These are phyloP conservation scores for Agriopis marginaria DNA, from an alignment of 2,888 invertebrate species.

Conservation along the genomic window DNA sequence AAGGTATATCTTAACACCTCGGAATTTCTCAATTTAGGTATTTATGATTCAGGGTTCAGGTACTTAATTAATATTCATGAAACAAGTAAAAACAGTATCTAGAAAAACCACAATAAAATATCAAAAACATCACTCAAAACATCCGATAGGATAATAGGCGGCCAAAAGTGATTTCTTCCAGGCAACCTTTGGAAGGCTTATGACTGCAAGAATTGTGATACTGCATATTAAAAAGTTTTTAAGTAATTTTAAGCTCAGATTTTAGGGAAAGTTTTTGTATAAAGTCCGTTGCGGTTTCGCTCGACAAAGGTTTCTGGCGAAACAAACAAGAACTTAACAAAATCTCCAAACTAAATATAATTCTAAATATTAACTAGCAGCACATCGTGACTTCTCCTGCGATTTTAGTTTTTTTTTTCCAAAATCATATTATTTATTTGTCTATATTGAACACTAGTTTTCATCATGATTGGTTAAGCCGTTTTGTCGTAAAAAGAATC, in stretches of 20 bases:
- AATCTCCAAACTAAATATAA: not conserved
- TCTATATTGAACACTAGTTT: too few species aligned
- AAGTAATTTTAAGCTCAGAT: constrained; percentile 5
- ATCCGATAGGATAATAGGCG: too few species aligned
- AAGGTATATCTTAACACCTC: too few species aligned
- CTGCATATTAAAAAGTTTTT: constrained; percentile 6
- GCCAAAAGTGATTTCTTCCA: too few species aligned
- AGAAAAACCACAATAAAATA: not conserved
- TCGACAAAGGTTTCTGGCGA: not conserved
- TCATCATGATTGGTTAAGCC: too few species aligned
- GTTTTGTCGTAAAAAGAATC: too few species aligned
- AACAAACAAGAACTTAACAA: not conserved
- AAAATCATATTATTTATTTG: too few species aligned
- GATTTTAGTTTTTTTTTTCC: too few species aligned
- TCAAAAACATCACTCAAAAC: too few species aligned
- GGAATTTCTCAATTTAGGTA: not conserved
- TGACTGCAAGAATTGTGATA: too few species aligned
- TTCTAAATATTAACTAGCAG: not conserved
- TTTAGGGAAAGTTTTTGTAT: constrained; percentile 17
- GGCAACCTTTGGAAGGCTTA: too few species aligned
- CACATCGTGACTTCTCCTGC: not conserved
- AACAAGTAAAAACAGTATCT: not conserved
- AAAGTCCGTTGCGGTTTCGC: not conserved
- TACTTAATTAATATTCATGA: not conserved
- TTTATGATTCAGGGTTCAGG: not conserved